These are phyloP conservation scores for Nothocercus julius DNA, from an alignment of 2,113 vertebrate species.

Conservation along the genomic window DNA sequence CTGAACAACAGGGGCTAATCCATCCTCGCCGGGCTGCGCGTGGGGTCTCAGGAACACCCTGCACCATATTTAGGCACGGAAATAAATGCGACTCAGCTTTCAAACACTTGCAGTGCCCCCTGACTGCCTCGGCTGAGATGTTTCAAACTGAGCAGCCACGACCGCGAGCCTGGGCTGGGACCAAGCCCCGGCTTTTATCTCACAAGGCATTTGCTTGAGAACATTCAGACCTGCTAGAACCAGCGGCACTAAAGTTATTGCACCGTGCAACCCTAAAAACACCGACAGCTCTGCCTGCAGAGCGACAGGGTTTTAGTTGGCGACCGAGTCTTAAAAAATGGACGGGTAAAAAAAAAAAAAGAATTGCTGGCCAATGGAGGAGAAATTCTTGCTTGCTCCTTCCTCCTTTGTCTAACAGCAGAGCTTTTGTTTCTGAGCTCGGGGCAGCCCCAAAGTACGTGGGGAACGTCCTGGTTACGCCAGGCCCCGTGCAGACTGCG, in stretches of 20 bases:
- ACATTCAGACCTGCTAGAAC: neutral
- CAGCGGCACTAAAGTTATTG: neutral
- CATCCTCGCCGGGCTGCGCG: no score
- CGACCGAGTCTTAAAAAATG: neutral
- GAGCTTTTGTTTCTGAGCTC: slow-evolving; percentile 56
- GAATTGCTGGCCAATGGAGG: neutral
- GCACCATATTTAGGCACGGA: slow-evolving; percentile 50
- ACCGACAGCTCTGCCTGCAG: neutral
- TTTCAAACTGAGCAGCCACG: slow-evolving; percentile 31
- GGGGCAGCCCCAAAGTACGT: neutral
- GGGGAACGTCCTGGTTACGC: slow-evolving; percentile 4
- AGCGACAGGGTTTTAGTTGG: neutral
- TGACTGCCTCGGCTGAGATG: neutral
- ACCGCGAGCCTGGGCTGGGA: neutral
- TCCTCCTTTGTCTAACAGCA: slow-evolving; percentile 58
- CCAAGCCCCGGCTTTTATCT: slow-evolving; percentile 41
- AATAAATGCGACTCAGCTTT: slow-evolving; percentile 4
- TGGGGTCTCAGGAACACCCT: neutral
- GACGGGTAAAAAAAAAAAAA: neutral
- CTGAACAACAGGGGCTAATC: no score
- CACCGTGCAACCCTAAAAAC: neutral
- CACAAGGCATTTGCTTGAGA: slow-evolving; percentile 61
- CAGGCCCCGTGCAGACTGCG: neutral
- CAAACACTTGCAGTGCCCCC: neutral
- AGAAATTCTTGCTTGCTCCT: slow-evolving; percentile 19